Evolutionary conservation across 2,113 vertebrate genomes (phyloP).

Genomic region (Vidua chalybeata): DNA sequence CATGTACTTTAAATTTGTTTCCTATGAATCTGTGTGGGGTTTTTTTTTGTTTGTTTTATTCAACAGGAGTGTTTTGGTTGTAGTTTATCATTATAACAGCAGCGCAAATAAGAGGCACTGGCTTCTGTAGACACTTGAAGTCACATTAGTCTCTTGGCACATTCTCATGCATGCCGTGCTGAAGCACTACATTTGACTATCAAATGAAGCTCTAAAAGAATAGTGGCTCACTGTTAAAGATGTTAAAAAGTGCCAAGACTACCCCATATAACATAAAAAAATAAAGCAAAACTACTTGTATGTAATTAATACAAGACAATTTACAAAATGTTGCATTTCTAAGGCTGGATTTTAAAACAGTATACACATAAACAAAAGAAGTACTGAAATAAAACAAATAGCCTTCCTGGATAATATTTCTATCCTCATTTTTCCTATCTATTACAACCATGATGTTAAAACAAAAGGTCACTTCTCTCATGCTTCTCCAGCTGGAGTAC

Average conservation of each 20-base stretch:
- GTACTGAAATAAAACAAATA: conserved; percentile 7
- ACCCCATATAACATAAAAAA: background rate
- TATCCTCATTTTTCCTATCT: background rate
- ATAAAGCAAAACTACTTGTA: background rate
- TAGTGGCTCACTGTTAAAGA: background rate
- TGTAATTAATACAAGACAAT: background rate
- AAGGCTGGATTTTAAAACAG: conserved; percentile 9
- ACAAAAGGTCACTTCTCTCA: background rate
- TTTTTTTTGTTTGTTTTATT: background rate
- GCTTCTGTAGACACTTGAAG: background rate
- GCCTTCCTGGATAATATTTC: background rate
- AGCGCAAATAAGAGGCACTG: background rate
- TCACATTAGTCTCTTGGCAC: background rate
- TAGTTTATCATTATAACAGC: background rate
- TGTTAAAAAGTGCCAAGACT: background rate
- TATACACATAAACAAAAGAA: background rate
- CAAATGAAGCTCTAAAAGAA: background rate
- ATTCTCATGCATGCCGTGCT: background rate
- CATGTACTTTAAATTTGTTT: background rate
- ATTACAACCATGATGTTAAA: background rate
- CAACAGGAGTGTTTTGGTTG: background rate
- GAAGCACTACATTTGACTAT: background rate
- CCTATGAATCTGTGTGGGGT: background rate
- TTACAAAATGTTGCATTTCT: background rate
- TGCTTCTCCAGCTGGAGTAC: background rate